Percentiles rank a stretch among this genome's conserved stretches.
phyloP scores from a whole-genome alignment of 2,797 vertebrate species.

The Benthosema pterotum region DNA sequence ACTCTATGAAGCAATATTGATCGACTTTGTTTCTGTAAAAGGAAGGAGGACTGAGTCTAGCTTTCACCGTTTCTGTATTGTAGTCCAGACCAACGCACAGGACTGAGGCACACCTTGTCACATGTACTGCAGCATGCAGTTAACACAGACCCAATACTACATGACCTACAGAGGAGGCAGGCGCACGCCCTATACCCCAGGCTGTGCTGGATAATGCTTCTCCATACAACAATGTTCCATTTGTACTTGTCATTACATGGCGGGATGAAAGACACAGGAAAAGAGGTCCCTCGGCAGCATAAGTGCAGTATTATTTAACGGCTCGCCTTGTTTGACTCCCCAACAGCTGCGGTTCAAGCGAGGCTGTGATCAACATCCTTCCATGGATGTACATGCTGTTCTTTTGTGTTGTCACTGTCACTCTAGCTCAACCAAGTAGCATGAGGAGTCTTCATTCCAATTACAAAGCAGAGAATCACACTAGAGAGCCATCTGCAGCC shows the following conservation, averaged over 20 bases:
- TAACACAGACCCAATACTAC: not conserved
- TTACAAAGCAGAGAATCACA: not conserved
- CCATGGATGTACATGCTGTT: not conserved
- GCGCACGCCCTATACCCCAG: not conserved
- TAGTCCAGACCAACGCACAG: not conserved
- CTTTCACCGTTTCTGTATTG: too few species aligned
- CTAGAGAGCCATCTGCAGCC: too few species aligned
- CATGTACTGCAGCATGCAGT: not conserved
- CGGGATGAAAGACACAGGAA: not conserved
- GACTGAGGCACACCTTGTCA: not conserved
- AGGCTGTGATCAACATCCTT: not conserved
- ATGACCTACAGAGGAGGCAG: not conserved
- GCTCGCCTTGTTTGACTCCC: not conserved
- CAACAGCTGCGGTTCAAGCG: not conserved
- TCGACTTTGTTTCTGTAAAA: too few species aligned
- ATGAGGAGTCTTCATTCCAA: not conserved
- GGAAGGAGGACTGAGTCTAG: too few species aligned
- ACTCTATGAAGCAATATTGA: too few species aligned
- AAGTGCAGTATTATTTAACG: not conserved
- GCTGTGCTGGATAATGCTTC: not conserved
- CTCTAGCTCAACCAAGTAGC: not conserved
- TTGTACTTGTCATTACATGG: conserved; percentile 1
- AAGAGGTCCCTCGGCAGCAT: not conserved
- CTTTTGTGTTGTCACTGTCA: not conserved
- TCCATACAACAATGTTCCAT: not conserved